Evolutionary conservation across 2,113 vertebrate species (phyloP).

Genomic region (Egretta garzetta): DNA sequence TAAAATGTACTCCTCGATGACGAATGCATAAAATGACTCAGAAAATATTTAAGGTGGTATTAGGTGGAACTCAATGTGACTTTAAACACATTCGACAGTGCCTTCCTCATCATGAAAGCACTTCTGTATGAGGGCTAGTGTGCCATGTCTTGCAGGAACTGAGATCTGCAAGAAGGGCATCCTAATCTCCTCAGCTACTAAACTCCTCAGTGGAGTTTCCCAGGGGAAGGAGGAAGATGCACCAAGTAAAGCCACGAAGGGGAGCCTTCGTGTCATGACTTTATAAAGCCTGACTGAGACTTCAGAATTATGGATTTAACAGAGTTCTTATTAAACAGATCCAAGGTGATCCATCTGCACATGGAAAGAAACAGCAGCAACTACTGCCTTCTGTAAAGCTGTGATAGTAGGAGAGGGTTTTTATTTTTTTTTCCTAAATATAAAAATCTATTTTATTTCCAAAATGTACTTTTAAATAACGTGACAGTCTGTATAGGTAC

Average conservation of each 20-base stretch:
- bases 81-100: neutral
- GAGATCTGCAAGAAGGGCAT: neutral
- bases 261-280: neutral
- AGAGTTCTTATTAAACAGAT: neutral
- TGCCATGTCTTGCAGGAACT: neutral
- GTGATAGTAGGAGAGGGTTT: neutral
- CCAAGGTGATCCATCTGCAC: neutral
- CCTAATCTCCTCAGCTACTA: neutral
- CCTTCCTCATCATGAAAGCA: neutral
- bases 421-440: neutral
- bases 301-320: neutral
- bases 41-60: neutral
- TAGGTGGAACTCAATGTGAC: fast-evolving
- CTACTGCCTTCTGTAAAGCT: neutral
- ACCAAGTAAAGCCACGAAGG: neutral
- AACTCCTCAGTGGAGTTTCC: neutral
- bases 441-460: neutral
- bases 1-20: neutral
- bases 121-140: neutral
- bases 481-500: neutral
- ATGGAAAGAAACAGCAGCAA: neutral
- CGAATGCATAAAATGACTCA: neutral
- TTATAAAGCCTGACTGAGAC: neutral
- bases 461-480: neutral
- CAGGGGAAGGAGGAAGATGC: neutral